These are phyloP conservation scores for Canis aureus DNA, from an alignment of 2,113 vertebrate species.

Conservation along the genomic window DNA sequence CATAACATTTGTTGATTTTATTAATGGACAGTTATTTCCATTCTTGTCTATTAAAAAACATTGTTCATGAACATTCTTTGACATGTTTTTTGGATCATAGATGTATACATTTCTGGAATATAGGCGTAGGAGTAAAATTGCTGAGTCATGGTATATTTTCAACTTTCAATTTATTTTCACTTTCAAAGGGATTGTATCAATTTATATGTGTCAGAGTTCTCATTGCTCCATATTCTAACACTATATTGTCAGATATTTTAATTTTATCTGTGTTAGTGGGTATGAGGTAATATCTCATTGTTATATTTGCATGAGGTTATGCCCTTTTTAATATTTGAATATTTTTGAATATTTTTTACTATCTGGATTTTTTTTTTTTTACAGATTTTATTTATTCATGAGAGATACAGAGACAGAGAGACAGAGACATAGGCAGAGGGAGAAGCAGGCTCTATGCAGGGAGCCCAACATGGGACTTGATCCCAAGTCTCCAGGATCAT, in stretches of 20 bases:
- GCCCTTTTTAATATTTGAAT: background rate
- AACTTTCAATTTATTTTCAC: conserved; percentile 36
- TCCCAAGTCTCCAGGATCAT: no score
- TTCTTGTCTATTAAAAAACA: conserved; percentile 38
- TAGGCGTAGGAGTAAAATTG: conserved; percentile 3
- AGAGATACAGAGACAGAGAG: no score
- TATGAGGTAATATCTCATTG: background rate
- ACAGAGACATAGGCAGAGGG: no score
- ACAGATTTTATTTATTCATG: no score
- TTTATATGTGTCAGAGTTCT: conserved; percentile 18
- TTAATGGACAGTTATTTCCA: conserved; percentile 47
- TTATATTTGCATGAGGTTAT: conserved; percentile 14
- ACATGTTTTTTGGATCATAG: background rate
- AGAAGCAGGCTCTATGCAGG: no score
- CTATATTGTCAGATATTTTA: background rate
- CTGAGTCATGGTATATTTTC: conserved; percentile 44
- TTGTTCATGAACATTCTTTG: background rate
- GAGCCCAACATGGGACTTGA: no score
- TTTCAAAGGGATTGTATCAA: background rate
- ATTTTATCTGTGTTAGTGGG: background rate
- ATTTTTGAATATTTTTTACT: background rate
- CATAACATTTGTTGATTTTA: background rate
- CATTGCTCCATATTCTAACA: background rate
- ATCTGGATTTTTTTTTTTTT: no score
- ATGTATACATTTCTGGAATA: background rate